Conservation (phyloP, 2,113 vertebrate genomes). For the Daboia siamensis region DNA sequence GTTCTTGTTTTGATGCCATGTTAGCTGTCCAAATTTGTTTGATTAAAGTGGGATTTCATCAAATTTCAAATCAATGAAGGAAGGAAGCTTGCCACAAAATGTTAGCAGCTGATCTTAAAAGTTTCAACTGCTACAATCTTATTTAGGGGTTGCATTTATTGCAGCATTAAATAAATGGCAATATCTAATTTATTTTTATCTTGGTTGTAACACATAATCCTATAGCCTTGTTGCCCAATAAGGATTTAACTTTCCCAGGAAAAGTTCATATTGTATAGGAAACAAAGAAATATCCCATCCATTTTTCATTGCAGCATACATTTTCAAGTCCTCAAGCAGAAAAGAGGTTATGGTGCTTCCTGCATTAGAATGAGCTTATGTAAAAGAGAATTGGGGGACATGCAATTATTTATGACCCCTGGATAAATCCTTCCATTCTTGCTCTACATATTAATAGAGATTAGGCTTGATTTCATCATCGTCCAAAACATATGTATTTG, state of each 20-base stretch:
- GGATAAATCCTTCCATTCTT: not conserved
- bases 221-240: not conserved
- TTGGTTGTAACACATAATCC: not conserved
- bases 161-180: not conserved
- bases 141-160: not conserved
- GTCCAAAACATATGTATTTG: not conserved
- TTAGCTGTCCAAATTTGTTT: not conserved
- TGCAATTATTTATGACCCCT: not conserved
- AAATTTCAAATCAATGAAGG: not conserved
- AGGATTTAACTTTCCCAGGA: not conserved
- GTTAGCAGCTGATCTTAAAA: not conserved
- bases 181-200: not conserved
- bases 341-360: not conserved
- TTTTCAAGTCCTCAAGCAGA: not conserved
- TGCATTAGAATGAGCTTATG: not conserved
- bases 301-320: not conserved
- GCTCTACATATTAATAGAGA: not conserved
- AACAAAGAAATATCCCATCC: not conserved
- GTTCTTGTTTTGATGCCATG: not conserved
- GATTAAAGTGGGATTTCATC: not conserved
- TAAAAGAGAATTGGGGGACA: no score
- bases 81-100: not conserved
- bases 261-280: not conserved
- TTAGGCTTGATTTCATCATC: conserved; percentile 3
- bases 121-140: not conserved